A percentile compares a stretch with the other conserved stretches of the same genome.
Conservation (phyloP, 1,140 invertebrate species). For the Bombus cullumanus region DNA sequence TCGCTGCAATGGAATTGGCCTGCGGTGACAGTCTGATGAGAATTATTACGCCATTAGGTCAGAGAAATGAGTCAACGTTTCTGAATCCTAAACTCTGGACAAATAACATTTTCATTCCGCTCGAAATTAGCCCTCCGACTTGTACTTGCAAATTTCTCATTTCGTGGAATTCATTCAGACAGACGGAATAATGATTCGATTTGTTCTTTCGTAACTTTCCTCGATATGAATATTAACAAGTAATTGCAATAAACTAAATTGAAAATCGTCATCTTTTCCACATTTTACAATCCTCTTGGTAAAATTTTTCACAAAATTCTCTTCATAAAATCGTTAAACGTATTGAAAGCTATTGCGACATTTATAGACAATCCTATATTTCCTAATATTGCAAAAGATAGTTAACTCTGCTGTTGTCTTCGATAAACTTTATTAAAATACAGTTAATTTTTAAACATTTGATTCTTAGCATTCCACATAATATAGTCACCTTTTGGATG, state of each 20-base stretch:
- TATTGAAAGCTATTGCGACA: too few species aligned
- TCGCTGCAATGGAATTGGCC: slow-evolving; percentile 52
- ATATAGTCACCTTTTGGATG: too few species aligned
- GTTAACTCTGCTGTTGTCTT: too few species aligned
- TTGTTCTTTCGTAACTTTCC: neutral
- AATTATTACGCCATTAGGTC: slow-evolving; percentile 66
- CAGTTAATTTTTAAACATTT: too few species aligned
- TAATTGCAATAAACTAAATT: neutral
- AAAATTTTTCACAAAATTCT: too few species aligned
- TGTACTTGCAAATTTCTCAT: slow-evolving; percentile 4
- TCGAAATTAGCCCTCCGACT: slow-evolving; percentile 1
- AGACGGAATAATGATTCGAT: neutral
- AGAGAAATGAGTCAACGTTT: slow-evolving; percentile 26
- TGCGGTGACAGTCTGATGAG: slow-evolving; percentile 52
- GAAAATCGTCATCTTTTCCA: neutral
- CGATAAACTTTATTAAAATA: too few species aligned
- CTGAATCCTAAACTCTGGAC: slow-evolving; percentile 44
- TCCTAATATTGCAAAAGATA: too few species aligned
- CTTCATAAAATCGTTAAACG: too few species aligned
- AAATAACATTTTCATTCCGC: slow-evolving; percentile 39
- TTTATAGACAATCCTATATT: too few species aligned
- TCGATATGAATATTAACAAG: neutral
- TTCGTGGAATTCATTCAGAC: neutral
- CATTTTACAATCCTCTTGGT: neutral
- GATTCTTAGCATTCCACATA: too few species aligned